phyloP scores from a whole-genome alignment of 2,113 vertebrate species.

The Prolemur simus region DNA sequence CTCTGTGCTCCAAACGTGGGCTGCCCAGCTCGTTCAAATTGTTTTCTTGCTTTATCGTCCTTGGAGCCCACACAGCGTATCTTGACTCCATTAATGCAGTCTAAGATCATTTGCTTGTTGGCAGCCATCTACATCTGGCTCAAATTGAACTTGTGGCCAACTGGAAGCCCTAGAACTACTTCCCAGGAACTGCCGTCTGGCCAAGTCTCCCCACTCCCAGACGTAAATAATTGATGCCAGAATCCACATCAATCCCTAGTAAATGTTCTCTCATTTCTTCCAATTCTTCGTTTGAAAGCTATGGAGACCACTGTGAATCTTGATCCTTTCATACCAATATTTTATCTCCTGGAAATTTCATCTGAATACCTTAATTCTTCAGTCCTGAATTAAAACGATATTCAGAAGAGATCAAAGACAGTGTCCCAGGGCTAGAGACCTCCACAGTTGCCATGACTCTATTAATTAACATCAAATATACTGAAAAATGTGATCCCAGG shows the following conservation, averaged over 20 bases:
- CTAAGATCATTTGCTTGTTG: background rate
- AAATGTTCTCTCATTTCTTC: background rate
- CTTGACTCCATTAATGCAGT: background rate
- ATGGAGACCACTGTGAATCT: background rate
- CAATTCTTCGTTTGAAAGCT: background rate
- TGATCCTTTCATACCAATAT: background rate
- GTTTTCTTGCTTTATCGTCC: background rate
- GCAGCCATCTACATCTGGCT: conserved; percentile 41
- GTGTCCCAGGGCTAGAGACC: background rate
- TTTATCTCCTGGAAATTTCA: conserved; percentile 10
- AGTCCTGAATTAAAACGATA: background rate
- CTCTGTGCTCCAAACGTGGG: background rate
- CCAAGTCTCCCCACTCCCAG: conserved; percentile 26
- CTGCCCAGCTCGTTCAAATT: background rate
- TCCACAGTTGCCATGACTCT: background rate
- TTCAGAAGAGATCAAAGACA: background rate
- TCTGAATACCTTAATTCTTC: background rate
- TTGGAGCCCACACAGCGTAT: background rate
- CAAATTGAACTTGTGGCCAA: conserved; percentile 45
- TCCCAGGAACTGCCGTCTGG: conserved; percentile 50
- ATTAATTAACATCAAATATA: background rate
- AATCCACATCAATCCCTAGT: conserved; percentile 5
- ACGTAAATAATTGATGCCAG: conserved; percentile 32
- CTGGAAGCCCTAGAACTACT: background rate
- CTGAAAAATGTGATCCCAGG: background rate